A percentile compares a stretch with the other conserved stretches of the same genome.
Evolutionary conservation across 2,113 vertebrate genomes (phyloP).

Genomic region (Hemiprocne comata): DNA sequence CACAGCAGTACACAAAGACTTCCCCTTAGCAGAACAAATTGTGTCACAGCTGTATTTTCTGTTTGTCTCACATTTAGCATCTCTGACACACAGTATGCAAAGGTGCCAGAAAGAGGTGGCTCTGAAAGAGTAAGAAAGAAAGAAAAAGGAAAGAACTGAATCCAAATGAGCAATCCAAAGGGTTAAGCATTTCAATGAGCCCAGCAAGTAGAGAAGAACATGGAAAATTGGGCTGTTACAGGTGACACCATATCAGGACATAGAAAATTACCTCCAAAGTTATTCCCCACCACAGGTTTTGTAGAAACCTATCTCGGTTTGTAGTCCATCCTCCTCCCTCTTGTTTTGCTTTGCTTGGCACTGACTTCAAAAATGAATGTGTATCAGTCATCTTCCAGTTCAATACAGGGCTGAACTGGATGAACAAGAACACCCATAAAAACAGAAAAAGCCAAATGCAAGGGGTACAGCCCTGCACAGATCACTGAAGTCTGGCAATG

Average conservation of each 20-base stretch:
- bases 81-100: background rate
- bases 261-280: background rate
- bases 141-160: background rate
- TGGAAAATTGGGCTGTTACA: background rate
- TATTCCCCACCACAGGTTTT: accelerated
- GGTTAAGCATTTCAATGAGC: background rate
- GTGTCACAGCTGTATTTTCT: background rate
- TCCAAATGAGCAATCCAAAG: background rate
- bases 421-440: background rate
- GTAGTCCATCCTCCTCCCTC: background rate
- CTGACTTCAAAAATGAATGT: background rate
- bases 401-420: background rate
- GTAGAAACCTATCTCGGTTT: background rate
- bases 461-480: background rate
- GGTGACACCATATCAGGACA: background rate
- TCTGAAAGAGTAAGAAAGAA: background rate
- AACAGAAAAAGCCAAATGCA: background rate
- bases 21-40: background rate
- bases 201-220: background rate
- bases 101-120: background rate
- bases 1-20: background rate
- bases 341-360: background rate
- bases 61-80: background rate
- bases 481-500: background rate
- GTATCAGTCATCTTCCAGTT: background rate